Conservation (phyloP, 2,888 invertebrate genomes). For the Odontomyia ornata region DNA sequence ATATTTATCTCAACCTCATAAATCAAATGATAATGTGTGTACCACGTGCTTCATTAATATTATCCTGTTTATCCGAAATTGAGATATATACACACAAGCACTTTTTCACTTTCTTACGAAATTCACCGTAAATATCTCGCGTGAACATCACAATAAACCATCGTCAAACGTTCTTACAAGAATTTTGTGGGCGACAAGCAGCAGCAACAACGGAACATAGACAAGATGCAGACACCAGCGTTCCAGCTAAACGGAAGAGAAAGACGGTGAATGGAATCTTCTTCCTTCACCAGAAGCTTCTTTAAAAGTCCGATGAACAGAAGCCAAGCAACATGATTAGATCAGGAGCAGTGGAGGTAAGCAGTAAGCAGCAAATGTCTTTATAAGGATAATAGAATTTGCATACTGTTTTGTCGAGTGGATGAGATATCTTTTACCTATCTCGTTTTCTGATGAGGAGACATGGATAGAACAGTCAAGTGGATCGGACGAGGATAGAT, state of each 20-base stretch:
- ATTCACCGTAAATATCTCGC: not conserved
- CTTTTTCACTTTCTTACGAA: not conserved
- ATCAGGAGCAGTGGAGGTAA: not conserved
- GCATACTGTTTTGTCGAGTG: slow-evolving; percentile 43
- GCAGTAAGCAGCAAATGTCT: slow-evolving; percentile 41
- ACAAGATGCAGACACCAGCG: too few relatives aligned
- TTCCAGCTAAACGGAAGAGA: too few relatives aligned
- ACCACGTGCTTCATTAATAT: slow-evolving; percentile 24
- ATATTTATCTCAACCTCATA: not conserved
- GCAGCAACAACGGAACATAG: not conserved
- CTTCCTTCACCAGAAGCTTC: slow-evolving; percentile 8
- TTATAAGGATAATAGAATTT: slow-evolving; percentile 48
- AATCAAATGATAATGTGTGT: slow-evolving; percentile 1
- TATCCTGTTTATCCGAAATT: slow-evolving; percentile 2
- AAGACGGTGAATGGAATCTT: not conserved
- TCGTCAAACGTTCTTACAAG: not conserved
- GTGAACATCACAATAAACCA: not conserved
- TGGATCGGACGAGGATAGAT: not conserved
- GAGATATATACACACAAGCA: slow-evolving; percentile 5
- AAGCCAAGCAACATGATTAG: not conserved
- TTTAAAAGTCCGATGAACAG: slow-evolving; percentile 1
- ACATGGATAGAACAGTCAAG: not conserved
- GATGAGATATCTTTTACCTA: slow-evolving; percentile 9
- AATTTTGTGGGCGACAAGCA: not conserved
- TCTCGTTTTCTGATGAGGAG: not conserved